These are phyloP conservation scores for Xyliphius kryptos DNA, from an alignment of 2,113 vertebrate species.

Conservation along the genomic window DNA sequence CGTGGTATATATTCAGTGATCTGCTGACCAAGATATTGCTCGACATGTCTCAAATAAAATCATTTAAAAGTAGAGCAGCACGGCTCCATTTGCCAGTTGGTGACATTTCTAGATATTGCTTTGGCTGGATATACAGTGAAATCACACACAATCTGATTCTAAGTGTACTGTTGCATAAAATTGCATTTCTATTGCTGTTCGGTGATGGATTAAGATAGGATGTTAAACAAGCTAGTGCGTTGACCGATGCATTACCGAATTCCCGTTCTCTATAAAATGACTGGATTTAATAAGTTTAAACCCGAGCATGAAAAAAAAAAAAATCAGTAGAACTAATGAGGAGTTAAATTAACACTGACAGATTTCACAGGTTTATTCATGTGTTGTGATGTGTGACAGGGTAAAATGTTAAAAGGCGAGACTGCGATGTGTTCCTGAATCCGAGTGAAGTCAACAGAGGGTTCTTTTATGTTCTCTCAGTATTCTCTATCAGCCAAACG, in stretches of 20 bases:
- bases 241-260: constrained; percentile 1
- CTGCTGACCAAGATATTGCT: constrained; percentile 1
- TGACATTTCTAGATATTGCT: constrained; percentile 22
- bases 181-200: constrained; percentile 7
- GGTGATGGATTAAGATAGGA: constrained; percentile 7
- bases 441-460: too few relatives aligned
- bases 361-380: too few relatives aligned
- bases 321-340: too few relatives aligned
- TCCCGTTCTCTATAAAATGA: background rate
- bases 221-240: constrained; percentile 1
- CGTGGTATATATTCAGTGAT: constrained; percentile 1
- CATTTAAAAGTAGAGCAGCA: constrained; percentile 15
- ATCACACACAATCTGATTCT: constrained; percentile 4
- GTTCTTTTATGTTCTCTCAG: too few relatives aligned
- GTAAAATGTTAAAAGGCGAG: too few relatives aligned
- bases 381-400: too few relatives aligned
- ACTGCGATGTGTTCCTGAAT: too few relatives aligned
- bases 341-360: too few relatives aligned
- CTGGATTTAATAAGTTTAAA: background rate
- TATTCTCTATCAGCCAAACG: too few relatives aligned
- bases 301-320: too few relatives aligned
- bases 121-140: constrained; percentile 10
- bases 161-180: constrained; percentile 22
- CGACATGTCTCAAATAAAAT: constrained; percentile 3
- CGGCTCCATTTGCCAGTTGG: constrained; percentile 10